phyloP scores from a whole-genome alignment of 2,888 invertebrate genomes.

The Sicus ferrugineus region DNA sequence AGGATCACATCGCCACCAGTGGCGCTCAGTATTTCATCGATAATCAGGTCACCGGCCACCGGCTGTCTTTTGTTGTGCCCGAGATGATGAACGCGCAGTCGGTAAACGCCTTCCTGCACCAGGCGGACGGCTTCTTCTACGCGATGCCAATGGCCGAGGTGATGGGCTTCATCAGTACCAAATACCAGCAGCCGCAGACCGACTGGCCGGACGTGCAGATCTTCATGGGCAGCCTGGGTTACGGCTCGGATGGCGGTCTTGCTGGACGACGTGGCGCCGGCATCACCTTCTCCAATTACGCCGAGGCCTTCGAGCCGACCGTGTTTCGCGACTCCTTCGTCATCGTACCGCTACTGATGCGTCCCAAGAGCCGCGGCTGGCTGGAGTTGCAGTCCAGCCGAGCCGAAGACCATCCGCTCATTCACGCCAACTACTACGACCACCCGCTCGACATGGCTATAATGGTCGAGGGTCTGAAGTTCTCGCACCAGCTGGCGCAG shows the following conservation, averaged over 20 bases:
- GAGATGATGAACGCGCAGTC: slow-evolving; percentile 70
- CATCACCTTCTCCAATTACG: slow-evolving; percentile 73
- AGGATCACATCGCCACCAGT: slow-evolving; percentile 84
- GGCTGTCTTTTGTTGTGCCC: slow-evolving; percentile 75
- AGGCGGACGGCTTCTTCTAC: slow-evolving; percentile 74
- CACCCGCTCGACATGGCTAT: slow-evolving; percentile 76
- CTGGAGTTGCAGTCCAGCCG: slow-evolving; percentile 73
- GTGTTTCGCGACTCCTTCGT: slow-evolving; percentile 75
- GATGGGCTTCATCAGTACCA: slow-evolving; percentile 80
- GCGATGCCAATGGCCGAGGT: slow-evolving; percentile 81
- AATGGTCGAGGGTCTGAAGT: slow-evolving; percentile 79
- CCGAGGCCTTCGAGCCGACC: slow-evolving; percentile 75
- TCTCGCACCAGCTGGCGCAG: slow-evolving; percentile 70
- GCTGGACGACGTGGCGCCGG: slow-evolving; percentile 76
- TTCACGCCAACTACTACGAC: slow-evolving; percentile 86
- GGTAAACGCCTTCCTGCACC: slow-evolving; percentile 71
- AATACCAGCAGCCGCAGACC: slow-evolving; percentile 71
- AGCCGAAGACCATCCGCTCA: slow-evolving; percentile 78
- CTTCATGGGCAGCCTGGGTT: slow-evolving; percentile 77
- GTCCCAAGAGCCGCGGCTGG: slow-evolving; percentile 77
- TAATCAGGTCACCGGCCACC: slow-evolving; percentile 68
- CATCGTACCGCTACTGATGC: slow-evolving; percentile 73
- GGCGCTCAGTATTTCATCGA: slow-evolving; percentile 79
- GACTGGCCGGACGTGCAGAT: slow-evolving; percentile 84
- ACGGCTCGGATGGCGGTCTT: slow-evolving; percentile 80